phyloP scores from a whole-genome alignment of 2,113 vertebrate species.

The Megaleporinus macrocephalus region DNA sequence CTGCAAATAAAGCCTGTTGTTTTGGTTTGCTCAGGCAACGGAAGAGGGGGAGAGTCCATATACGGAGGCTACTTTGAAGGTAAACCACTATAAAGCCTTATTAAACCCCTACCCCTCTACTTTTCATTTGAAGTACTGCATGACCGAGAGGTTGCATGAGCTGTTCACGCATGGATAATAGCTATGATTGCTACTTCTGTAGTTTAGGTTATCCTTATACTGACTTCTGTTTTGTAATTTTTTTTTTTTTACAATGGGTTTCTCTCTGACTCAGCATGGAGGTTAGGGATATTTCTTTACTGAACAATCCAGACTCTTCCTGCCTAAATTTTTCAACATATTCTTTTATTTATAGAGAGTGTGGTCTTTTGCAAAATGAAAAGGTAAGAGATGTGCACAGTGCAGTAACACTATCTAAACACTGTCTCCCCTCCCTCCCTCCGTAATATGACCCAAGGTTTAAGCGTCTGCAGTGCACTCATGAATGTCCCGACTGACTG shows the following conservation, averaged over 20 bases:
- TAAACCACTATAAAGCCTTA: constrained; percentile 72
- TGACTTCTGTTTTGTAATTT: constrained; percentile 56
- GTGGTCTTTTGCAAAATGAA: constrained; percentile 99
- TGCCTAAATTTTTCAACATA: constrained; percentile 99
- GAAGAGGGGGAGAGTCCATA: constrained; percentile 98
- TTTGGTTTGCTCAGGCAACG: constrained; percentile 83
- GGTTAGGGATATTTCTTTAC: constrained; percentile 96
- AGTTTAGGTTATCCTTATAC: constrained; percentile 26
- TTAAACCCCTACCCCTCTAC: neutral
- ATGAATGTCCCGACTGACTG: constrained; percentile 73
- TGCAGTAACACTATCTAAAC: constrained; percentile 96
- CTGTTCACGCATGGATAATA: constrained; percentile 78
- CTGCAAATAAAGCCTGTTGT: neutral
- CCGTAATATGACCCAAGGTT: constrained; percentile 74
- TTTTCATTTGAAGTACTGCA: constrained; percentile 76
- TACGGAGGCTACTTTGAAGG: constrained; percentile 99
- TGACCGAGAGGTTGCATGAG: constrained; percentile 88
- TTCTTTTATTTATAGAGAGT: constrained; percentile 99
- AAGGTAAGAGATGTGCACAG: constrained; percentile 98
- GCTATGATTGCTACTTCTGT: constrained; percentile 54
- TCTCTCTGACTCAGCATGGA: constrained; percentile 92
- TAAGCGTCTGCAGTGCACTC: constrained; percentile 74
- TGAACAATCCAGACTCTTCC: constrained; percentile 94
- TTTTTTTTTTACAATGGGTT: constrained; percentile 61
- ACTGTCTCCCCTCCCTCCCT: constrained; percentile 86